Percentiles rank a stretch among this genome's conserved stretches.
Conservation (phyloP, 2,888 invertebrate genomes). For the Archips crataeganus region DNA sequence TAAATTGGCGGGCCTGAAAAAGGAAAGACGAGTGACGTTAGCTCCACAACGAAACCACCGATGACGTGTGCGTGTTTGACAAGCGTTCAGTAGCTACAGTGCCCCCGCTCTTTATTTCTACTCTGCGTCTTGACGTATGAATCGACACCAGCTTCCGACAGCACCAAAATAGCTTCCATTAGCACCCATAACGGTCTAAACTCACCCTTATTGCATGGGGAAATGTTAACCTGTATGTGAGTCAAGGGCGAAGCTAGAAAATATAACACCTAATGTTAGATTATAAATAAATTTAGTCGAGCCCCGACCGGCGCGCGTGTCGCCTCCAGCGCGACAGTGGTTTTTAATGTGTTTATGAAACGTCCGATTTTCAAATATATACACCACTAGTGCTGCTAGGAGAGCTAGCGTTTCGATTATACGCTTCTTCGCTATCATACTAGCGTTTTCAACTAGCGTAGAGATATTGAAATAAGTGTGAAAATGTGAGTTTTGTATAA, state of each 20-base stretch:
- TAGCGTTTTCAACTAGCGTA: background rate
- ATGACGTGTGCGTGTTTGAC: constrained; percentile 1
- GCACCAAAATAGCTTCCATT: constrained; percentile 51
- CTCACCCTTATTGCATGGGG: constrained; percentile 39
- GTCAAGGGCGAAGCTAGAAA: constrained; percentile 80
- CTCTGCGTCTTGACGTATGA: constrained; percentile 43
- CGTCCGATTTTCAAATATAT: constrained; percentile 9
- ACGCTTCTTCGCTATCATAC: background rate
- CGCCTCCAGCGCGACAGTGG: constrained; percentile 31
- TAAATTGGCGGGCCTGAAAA: no score
- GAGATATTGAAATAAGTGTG: background rate
- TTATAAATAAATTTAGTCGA: constrained; percentile 82
- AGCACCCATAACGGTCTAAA: constrained; percentile 41
- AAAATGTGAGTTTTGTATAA: constrained; percentile 5
- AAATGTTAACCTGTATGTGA: constrained; percentile 53
- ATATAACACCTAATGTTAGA: constrained; percentile 75
- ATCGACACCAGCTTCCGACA: constrained; percentile 47
- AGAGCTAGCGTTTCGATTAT: background rate
- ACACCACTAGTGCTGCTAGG: background rate
- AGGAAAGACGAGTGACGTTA: no score
- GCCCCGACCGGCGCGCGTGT: constrained; percentile 56
- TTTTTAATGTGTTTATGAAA: constrained; percentile 30
- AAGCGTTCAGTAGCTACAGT: constrained; percentile 27
- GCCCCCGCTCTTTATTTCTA: constrained; percentile 15
- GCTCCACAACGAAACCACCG: background rate